Conservation (phyloP, 2,888 invertebrate genomes). For the Peribatodes rhomboidaria region DNA sequence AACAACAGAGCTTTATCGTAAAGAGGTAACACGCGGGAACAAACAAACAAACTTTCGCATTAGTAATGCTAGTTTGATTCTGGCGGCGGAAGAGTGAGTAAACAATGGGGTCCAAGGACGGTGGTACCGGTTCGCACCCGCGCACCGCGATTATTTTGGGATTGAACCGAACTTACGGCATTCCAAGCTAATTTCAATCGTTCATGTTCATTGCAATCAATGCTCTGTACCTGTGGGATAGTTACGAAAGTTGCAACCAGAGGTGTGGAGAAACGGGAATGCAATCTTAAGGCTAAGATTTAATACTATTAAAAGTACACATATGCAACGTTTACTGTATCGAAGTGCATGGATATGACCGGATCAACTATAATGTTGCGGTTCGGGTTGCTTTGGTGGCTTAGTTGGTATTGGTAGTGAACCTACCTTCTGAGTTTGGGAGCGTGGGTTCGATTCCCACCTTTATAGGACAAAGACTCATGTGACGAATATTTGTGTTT, state of each 20-base stretch:
- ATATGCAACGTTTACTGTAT: too few relatives aligned
- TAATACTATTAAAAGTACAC: too few relatives aligned
- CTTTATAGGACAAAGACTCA: too few relatives aligned
- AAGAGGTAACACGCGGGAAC: background rate
- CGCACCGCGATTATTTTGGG: conserved; percentile 22
- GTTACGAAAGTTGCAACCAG: too few relatives aligned
- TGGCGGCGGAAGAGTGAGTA: conserved; percentile 3
- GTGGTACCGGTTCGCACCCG: background rate
- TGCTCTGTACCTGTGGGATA: background rate
- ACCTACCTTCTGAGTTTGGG: too few relatives aligned
- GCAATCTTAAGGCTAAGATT: background rate
- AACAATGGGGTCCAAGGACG: conserved; percentile 20
- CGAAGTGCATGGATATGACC: too few relatives aligned
- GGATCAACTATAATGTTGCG: too few relatives aligned
- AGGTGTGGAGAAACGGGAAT: too few relatives aligned
- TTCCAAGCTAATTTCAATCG: conserved; percentile 14
- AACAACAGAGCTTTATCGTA: background rate
- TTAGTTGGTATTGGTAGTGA: too few relatives aligned
- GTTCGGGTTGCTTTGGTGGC: too few relatives aligned
- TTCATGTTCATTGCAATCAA: conserved; percentile 1
- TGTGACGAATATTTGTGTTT: too few relatives aligned
- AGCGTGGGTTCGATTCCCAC: too few relatives aligned
- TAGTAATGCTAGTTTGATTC: background rate
- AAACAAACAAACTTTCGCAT: background rate
- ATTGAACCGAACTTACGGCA: conserved; percentile 9